These are phyloP conservation scores for Drosophila trapezifrons DNA, from an alignment of 1,140 invertebrate genomes.

Conservation along the genomic window DNA sequence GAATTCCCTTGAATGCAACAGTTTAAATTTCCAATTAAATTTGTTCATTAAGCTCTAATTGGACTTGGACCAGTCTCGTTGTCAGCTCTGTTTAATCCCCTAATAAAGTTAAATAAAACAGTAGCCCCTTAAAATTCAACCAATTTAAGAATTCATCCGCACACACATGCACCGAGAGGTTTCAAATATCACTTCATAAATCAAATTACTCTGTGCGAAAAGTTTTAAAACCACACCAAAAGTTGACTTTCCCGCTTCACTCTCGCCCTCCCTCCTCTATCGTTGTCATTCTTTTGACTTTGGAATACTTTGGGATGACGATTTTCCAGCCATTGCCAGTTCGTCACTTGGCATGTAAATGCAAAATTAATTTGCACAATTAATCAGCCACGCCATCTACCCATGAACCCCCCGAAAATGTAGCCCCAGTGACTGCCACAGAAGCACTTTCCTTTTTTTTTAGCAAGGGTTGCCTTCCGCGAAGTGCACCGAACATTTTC, in stretches of 20 bases:
- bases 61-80: neutral
- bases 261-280: neutral
- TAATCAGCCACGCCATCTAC: constrained; percentile 66
- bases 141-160: constrained; percentile 5
- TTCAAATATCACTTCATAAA: constrained; percentile 29
- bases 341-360: constrained; percentile 67
- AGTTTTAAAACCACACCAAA: constrained; percentile 28
- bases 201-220: constrained; percentile 37
- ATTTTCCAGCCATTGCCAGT: constrained; percentile 57
- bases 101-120: neutral
- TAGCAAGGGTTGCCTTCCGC: constrained; percentile 34
- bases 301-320: constrained; percentile 32
- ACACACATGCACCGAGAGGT: neutral
- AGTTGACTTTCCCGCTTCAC: constrained; percentile 7
- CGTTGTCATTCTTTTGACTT: constrained; percentile 36
- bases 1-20: neutral
- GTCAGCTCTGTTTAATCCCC: neutral
- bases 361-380: constrained; percentile 78
- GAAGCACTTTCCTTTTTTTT: constrained; percentile 37
- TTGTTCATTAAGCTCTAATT: neutral
- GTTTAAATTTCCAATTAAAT: neutral
- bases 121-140: neutral
- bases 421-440: constrained; percentile 32
- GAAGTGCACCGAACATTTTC: constrained; percentile 62
- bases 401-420: neutral